Evolutionary conservation across 2,888 invertebrate species (phyloP), one percentile per base, ranked within the genome.

Genomic region (Drosophila infuscata): DNA sequence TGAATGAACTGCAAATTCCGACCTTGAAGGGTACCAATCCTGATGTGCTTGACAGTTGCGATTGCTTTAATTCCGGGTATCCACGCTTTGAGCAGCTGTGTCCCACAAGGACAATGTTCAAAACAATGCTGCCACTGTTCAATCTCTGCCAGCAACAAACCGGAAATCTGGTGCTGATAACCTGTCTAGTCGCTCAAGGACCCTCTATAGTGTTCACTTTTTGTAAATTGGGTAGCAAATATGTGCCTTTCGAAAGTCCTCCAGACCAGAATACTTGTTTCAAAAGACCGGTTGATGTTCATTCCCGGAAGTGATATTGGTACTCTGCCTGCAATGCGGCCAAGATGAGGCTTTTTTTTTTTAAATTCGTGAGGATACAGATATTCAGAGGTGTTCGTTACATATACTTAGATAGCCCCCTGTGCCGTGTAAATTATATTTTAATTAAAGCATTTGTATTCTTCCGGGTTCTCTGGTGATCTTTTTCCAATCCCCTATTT

Each of bases 131-230:
- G 32, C 91, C 92, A 0, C 65, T 93, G 0, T 91, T 90, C 48
- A 92, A 92, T 77, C 79, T 90, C 52, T 91, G 86, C 38, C 74
- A 79, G 20, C 70, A 83, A 36, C 91, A 92, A 70, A 92, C 92
- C 0, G 93, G 93, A 3, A 93, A 92, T 64, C 81, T 93, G 25
- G 90, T 92, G 11, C 57, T 93, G 3, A 81, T 92, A n/a, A 82
- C 92, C 71, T 88, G 92, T 3, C 66, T 93, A 4, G 86, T 91
- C 3, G 92, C 92, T 53, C 91, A 92, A 82, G 93, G 93, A 1
- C 92, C 92, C 0, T 74, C 89, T 0, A 91, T 93, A 30, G 91
- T 92, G 0, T 91, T 91, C 0, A 76, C 86, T 9, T 92, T 92
- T 12, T 82, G 11, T 0, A 35, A 29, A n/a, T 8, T 38, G 25